These are phyloP conservation scores for Sus cebifrons DNA, from an alignment of 2,797 vertebrate species.

Conservation along the genomic window DNA sequence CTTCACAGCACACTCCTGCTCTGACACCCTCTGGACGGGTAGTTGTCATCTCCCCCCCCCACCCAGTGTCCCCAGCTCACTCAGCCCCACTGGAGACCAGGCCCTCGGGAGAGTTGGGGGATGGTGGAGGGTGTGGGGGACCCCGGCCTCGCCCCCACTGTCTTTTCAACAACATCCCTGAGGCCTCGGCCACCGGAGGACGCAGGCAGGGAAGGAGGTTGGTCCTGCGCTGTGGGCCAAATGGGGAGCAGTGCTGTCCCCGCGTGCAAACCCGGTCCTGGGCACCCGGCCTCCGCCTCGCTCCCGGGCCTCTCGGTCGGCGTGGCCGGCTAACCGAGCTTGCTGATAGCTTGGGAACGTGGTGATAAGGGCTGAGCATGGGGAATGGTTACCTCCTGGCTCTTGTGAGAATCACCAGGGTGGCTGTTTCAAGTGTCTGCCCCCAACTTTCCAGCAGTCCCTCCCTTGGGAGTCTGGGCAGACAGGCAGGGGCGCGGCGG, in stretches of 20 bases:
- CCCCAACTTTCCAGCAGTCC: rapidly evolving
- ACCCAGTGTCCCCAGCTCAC: rapidly evolving
- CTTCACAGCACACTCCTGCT: rapidly evolving
- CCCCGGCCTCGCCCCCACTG: rapidly evolving
- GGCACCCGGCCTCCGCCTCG: not conserved
- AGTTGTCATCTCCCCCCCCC: not conserved
- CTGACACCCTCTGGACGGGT: rapidly evolving
- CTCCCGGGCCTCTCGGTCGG: not conserved
- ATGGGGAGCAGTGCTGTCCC: no score
- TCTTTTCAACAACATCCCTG: not conserved
- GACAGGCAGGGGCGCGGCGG: rapidly evolving
- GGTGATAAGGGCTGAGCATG: not conserved
- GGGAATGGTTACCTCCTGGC: not conserved
- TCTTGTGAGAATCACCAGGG: not conserved
- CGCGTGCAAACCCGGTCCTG: rapidly evolving
- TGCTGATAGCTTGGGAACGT: not conserved
- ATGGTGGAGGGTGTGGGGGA: no score
- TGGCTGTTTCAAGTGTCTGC: not conserved
- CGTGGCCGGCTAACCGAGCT: not conserved
- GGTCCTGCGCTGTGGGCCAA: no score
- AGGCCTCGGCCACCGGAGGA: not conserved
- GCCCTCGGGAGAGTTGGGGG: no score
- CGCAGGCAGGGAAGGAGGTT: rapidly evolving
- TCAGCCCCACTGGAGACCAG: not conserved
- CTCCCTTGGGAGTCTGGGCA: slow-evolving; percentile 31